These are phyloP conservation scores for Bombus polaris DNA, from an alignment of 1,140 invertebrate species.

Conservation along the genomic window DNA sequence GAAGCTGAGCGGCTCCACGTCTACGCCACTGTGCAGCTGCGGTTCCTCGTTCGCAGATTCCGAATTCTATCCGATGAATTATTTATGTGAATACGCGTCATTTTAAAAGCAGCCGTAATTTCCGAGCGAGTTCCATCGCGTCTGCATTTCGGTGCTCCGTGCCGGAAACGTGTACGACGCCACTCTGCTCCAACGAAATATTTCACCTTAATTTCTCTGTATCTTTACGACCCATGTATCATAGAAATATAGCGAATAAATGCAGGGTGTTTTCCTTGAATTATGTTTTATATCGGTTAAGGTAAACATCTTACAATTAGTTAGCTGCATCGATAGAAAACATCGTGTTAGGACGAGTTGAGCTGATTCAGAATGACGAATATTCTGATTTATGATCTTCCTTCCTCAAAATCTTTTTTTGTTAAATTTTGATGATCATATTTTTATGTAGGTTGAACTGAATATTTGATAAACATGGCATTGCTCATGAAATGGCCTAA, in stretches of 20 bases:
- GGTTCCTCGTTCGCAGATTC: conserved; percentile 30
- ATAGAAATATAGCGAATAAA: neutral
- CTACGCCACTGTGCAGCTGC: conserved; percentile 8
- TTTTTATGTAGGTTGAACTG: too few relatives aligned
- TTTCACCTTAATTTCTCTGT: neutral
- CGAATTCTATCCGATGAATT: conserved; percentile 71
- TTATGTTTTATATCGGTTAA: neutral
- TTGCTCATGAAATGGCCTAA: too few relatives aligned
- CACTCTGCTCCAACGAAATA: too few relatives aligned
- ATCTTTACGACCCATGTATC: neutral
- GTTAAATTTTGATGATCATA: too few relatives aligned
- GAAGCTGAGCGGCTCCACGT: neutral
- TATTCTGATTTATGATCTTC: too few relatives aligned
- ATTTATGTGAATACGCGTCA: conserved; percentile 75
- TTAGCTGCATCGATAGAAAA: too few relatives aligned
- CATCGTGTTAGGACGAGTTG: too few relatives aligned
- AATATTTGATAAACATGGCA: too few relatives aligned
- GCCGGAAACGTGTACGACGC: neutral
- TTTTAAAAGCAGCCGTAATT: conserved; percentile 71
- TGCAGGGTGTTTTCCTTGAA: neutral
- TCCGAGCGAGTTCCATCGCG: conserved; percentile 3
- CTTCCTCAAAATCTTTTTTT: too few relatives aligned
- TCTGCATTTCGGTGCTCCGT: neutral
- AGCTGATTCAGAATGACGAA: too few relatives aligned
- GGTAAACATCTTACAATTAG: neutral